Conservation (phyloP, 2,113 vertebrate species). For the Gymnobelideus leadbeateri region DNA sequence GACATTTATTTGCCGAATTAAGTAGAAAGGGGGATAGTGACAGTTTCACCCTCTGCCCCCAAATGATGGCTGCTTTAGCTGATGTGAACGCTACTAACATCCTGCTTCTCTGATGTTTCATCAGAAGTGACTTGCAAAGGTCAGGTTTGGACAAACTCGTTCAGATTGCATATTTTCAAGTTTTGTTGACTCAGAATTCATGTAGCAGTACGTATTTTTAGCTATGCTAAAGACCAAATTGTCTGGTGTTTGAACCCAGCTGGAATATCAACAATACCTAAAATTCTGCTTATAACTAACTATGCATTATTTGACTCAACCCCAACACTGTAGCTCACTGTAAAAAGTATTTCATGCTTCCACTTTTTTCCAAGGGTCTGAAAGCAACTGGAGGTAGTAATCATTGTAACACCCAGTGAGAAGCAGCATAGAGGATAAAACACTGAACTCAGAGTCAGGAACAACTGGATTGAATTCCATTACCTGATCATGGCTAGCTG, state of each 20-base stretch:
- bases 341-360: neutral
- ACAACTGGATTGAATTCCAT: neutral
- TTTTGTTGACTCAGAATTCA: neutral
- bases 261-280: neutral
- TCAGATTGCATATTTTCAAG: neutral
- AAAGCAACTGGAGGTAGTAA: neutral
- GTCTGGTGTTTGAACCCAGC: neutral
- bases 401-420: neutral
- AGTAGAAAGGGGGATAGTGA: neutral
- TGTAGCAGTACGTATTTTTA: neutral
- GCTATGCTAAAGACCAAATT: neutral
- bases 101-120: neutral
- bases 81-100: neutral
- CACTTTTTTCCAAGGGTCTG: neutral
- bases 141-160: neutral
- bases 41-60: neutral
- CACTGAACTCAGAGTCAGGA: neutral
- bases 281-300: neutral
- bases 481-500: neutral
- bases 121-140: neutral
- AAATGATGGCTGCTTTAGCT: constrained; percentile 13
- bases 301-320: neutral
- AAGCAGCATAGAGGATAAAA: neutral
- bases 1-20: constrained; percentile 21
- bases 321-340: neutral